phyloP scores from a whole-genome alignment of 1,140 invertebrate species.

The Melitaea cinxia region DNA sequence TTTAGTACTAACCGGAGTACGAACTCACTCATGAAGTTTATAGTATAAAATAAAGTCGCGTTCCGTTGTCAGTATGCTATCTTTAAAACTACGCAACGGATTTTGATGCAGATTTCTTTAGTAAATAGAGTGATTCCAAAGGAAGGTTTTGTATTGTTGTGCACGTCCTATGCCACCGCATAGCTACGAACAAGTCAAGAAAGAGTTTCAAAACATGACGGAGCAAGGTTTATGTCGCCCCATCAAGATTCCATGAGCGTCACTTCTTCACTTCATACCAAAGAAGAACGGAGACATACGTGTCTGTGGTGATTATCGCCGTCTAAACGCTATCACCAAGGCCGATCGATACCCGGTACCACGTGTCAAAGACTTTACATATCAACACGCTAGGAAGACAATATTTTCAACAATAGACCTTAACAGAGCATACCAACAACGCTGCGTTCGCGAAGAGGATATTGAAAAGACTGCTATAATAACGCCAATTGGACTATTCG shows the following conservation, averaged over 20 bases:
- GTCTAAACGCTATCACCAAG: not conserved
- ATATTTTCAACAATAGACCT: not conserved
- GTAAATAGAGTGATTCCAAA: too few relatives aligned
- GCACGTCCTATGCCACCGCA: slow-evolving; percentile 40
- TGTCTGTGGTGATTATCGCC: slow-evolving; percentile 32
- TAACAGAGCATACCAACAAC: not conserved
- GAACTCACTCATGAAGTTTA: too few relatives aligned
- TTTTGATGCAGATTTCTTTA: too few relatives aligned
- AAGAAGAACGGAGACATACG: slow-evolving; percentile 15
- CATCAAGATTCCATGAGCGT: slow-evolving; percentile 20
- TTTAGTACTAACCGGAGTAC: too few relatives aligned
- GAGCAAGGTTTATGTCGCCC: slow-evolving; percentile 36
- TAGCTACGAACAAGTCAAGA: slow-evolving; percentile 29
- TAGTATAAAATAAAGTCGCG: too few relatives aligned
- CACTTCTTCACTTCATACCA: slow-evolving; percentile 30
- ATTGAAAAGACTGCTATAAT: slow-evolving; percentile 7
- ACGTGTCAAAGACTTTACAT: slow-evolving; percentile 7
- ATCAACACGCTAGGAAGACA: not conserved
- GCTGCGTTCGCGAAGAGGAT: slow-evolving; percentile 4
- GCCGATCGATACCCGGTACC: slow-evolving; percentile 33
- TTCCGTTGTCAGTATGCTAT: too few relatives aligned
- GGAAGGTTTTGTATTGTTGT: too few relatives aligned
- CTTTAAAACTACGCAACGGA: too few relatives aligned
- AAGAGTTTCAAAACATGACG: slow-evolving; percentile 39
- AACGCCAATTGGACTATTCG: not conserved